Percentiles rank a stretch among this genome's conserved stretches.
phyloP scores from a whole-genome alignment of 2,113 vertebrate species.

The Anguilla rostrata region DNA sequence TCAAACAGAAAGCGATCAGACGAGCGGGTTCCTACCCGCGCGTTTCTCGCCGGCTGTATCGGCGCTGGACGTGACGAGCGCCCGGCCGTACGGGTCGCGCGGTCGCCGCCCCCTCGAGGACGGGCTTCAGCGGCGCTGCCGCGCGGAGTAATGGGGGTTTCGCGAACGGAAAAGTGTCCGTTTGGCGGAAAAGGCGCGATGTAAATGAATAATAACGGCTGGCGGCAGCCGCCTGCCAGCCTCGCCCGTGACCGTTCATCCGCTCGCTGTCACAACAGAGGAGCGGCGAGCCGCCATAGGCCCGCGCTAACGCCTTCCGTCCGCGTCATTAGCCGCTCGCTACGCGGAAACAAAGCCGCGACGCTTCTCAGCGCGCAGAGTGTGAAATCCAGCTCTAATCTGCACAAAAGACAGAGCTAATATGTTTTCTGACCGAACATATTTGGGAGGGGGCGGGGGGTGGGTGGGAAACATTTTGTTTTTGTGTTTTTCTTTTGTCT shows the following conservation, averaged over 20 bases:
- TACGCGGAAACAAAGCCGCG: background rate
- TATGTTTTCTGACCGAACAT: background rate
- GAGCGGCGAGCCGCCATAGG: background rate
- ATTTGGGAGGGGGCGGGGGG: background rate
- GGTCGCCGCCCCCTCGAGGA: background rate
- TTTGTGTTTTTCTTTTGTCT: background rate
- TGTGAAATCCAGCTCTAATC: background rate
- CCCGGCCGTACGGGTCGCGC: background rate
- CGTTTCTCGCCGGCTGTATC: background rate
- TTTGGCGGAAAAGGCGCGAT: background rate
- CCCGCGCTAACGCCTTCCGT: background rate
- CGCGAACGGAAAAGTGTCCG: background rate
- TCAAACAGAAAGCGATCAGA: too few relatives aligned
- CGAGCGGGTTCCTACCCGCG: too few relatives aligned
- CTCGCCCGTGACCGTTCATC: background rate
- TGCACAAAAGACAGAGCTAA: background rate
- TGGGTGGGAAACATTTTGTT: background rate
- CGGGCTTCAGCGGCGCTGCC: background rate
- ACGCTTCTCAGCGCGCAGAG: background rate
- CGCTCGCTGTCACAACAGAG: constrained; percentile 5
- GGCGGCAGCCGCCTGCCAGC: background rate
- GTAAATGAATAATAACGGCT: constrained; percentile 26
- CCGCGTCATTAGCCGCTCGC: background rate
- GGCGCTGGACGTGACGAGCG: background rate
- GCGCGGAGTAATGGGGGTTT: background rate